phyloP scores from a whole-genome alignment of 2,888 invertebrate species.

The Pyrochroa serraticornis region DNA sequence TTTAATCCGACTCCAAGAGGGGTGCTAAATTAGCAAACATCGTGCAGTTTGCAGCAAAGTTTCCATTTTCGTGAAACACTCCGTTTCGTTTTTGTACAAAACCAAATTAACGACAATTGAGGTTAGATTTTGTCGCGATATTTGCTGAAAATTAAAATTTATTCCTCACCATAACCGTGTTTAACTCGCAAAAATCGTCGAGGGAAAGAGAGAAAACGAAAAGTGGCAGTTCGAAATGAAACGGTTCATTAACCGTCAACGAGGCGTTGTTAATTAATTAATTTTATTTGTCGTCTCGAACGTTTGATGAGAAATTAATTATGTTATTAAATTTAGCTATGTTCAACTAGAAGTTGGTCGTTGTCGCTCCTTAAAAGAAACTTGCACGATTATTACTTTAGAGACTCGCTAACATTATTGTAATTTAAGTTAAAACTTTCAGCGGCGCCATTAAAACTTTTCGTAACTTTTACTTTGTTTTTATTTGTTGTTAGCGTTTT shows the following conservation, averaged over 20 bases:
- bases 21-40: too few species aligned
- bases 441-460: background rate
- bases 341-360: background rate
- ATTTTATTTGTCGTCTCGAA: background rate
- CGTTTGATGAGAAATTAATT: background rate
- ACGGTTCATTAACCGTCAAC: conserved; percentile 6
- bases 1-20: too few species aligned
- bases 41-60: too few species aligned
- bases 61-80: too few species aligned
- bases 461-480: background rate
- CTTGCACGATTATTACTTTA: conserved; percentile 1
- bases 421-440: conserved; percentile 4
- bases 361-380: background rate
- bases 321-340: background rate
- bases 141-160: too few species aligned
- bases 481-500: background rate
- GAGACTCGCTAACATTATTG: background rate
- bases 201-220: too few species aligned
- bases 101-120: too few species aligned
- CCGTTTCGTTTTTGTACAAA: too few species aligned
- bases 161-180: too few species aligned
- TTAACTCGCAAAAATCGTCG: background rate
- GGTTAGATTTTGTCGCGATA: too few species aligned
- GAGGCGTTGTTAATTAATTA: conserved; percentile 24
- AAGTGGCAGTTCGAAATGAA: background rate